phyloP scores from a whole-genome alignment of 2,888 invertebrate species.

The Poecilobothrus nobilitatus region DNA sequence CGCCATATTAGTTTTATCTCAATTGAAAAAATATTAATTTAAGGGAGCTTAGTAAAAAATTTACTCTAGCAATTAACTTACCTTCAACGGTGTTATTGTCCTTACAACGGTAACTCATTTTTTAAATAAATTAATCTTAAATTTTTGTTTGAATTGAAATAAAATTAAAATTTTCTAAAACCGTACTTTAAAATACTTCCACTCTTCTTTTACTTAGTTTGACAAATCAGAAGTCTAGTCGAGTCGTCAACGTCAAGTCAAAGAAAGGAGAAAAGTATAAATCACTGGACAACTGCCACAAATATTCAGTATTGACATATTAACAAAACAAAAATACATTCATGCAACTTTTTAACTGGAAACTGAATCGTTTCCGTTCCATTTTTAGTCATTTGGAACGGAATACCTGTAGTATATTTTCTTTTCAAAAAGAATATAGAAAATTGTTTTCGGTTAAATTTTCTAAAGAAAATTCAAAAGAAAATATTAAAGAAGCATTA shows the following conservation, averaged over 20 bases:
- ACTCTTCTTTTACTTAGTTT: background rate
- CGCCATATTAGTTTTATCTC: conserved; percentile 2
- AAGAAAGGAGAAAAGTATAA: too few relatives aligned
- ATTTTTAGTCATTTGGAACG: background rate
- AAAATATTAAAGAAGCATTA: background rate
- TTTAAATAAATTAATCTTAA: background rate
- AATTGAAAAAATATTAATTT: background rate
- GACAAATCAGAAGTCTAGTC: too few relatives aligned
- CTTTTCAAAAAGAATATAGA: background rate
- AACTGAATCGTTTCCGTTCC: background rate
- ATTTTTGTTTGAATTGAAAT: background rate
- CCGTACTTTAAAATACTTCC: background rate
- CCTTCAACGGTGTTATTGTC: conserved; percentile 9
- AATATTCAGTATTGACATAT: background rate
- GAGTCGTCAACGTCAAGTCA: too few relatives aligned
- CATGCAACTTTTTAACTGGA: background rate
- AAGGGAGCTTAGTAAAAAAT: background rate
- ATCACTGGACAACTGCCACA: background rate
- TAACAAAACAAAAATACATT: background rate
- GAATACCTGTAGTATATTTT: background rate
- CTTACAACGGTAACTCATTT: conserved; percentile 14
- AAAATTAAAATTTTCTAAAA: background rate
- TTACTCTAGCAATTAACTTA: background rate
- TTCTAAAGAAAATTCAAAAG: background rate
- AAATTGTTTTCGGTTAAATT: background rate